Conservation (phyloP, 2,888 invertebrate species). For the Dicranocentrus wangi region DNA sequence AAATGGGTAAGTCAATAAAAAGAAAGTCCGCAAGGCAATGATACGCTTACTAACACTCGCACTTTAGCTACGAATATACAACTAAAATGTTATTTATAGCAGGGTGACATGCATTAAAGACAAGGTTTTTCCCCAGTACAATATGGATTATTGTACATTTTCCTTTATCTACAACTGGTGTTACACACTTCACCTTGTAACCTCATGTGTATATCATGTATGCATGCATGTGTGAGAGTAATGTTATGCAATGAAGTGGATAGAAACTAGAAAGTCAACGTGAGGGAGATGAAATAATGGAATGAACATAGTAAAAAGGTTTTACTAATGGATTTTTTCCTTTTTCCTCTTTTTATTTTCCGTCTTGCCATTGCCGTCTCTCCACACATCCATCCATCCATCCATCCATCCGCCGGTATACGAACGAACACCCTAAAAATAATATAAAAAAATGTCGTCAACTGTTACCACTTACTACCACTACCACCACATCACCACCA, state of each 20-base stretch:
- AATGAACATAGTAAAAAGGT: slow-evolving; percentile 42
- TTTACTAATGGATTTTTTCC: slow-evolving; percentile 57
- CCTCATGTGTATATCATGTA: too few species aligned
- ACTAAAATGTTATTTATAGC: slow-evolving; percentile 15
- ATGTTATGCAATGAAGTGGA: slow-evolving; percentile 21
- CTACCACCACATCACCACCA: background rate
- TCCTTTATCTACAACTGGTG: too few species aligned
- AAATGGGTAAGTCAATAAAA: slow-evolving; percentile 39
- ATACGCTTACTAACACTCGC: too few species aligned
- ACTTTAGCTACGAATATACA: background rate
- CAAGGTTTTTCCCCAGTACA: background rate
- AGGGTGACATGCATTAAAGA: slow-evolving; percentile 47
- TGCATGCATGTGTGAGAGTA: background rate
- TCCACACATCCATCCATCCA: background rate
- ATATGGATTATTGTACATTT: slow-evolving; percentile 19
- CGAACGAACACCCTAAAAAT: background rate
- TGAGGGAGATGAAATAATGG: slow-evolving; percentile 29
- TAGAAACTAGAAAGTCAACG: slow-evolving; percentile 10
- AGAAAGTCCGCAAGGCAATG: slow-evolving; percentile 15
- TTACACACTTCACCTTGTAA: too few species aligned
- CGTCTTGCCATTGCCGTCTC: background rate
- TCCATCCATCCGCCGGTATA: background rate
- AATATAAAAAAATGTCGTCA: slow-evolving; percentile 27
- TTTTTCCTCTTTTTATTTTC: slow-evolving; percentile 25
- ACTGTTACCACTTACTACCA: slow-evolving; percentile 7